These are phyloP conservation scores for Dryoscopus gambensis DNA, from an alignment of 2,113 vertebrate genomes.

Conservation along the genomic window DNA sequence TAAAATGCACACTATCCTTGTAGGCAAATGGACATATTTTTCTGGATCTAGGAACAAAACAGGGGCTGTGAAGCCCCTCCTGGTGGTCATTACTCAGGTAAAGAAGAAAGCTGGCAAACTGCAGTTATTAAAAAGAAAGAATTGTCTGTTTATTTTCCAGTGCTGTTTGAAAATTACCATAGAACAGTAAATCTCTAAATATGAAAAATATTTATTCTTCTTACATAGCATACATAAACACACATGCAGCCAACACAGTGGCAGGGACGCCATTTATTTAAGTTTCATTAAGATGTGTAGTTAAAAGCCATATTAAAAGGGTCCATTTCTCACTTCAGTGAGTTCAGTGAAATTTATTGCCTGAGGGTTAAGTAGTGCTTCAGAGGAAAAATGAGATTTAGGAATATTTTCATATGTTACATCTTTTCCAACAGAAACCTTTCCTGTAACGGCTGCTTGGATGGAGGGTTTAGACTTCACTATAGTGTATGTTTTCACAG, in stretches of 20 bases:
- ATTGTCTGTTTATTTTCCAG: background rate
- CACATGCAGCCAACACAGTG: background rate
- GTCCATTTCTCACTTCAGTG: conserved; percentile 18
- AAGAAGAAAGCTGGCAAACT: background rate
- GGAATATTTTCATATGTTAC: background rate
- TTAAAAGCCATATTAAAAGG: conserved; percentile 47
- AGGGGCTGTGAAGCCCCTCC: background rate
- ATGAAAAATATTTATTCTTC: conserved; percentile 23
- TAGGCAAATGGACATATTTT: background rate
- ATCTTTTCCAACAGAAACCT: background rate
- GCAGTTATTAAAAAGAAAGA: background rate
- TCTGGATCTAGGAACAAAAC: background rate
- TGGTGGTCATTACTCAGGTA: background rate
- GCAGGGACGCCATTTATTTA: background rate
- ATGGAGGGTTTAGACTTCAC: background rate
- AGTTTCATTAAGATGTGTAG: conserved; percentile 34
- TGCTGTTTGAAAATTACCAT: background rate
- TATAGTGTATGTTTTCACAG: background rate
- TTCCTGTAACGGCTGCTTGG: background rate
- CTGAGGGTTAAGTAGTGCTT: conserved; percentile 9
- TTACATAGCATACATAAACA: conserved; percentile 11
- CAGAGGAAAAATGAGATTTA: conserved; percentile 8
- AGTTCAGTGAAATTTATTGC: conserved; percentile 3
- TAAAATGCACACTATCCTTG: background rate
- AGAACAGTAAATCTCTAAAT: background rate